phyloP scores from a whole-genome alignment of 2,888 invertebrate genomes.

The Notodonta ziczac region DNA sequence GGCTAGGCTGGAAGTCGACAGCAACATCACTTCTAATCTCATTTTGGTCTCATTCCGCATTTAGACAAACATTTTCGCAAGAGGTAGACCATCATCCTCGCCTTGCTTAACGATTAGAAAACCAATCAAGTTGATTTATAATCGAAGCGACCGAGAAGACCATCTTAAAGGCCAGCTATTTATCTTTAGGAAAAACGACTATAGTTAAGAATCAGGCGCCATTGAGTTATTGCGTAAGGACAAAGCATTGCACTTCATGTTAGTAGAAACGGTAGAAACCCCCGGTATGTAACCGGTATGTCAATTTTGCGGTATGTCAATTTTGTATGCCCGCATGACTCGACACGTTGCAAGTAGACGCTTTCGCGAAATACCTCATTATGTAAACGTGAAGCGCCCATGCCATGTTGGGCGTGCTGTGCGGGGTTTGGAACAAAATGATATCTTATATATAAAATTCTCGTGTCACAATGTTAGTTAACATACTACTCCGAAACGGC shows the following conservation, averaged over 20 bases:
- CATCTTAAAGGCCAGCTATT: neutral
- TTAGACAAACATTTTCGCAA: neutral
- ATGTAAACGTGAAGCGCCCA: slow-evolving; percentile 1
- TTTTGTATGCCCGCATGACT: slow-evolving; percentile 1
- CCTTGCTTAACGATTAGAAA: neutral
- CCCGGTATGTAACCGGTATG: neutral
- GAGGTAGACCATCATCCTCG: neutral
- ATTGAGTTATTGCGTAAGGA: neutral
- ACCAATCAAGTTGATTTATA: neutral
- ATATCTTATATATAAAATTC: too few species aligned
- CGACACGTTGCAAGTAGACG: neutral
- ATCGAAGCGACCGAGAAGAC: neutral
- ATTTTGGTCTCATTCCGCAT: too few species aligned
- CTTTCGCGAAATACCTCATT: slow-evolving; percentile 5
- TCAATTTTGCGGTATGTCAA: neutral
- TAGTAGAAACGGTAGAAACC: neutral
- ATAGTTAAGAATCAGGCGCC: neutral
- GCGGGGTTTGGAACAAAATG: neutral
- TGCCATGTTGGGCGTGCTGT: neutral
- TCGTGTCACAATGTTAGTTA: too few species aligned
- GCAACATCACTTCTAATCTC: too few species aligned
- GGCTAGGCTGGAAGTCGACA: too few species aligned
- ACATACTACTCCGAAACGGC: too few species aligned
- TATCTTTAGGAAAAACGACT: neutral
- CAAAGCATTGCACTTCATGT: neutral